Conservation (phyloP, 2,888 invertebrate species). For the Tinea pellionella region DNA sequence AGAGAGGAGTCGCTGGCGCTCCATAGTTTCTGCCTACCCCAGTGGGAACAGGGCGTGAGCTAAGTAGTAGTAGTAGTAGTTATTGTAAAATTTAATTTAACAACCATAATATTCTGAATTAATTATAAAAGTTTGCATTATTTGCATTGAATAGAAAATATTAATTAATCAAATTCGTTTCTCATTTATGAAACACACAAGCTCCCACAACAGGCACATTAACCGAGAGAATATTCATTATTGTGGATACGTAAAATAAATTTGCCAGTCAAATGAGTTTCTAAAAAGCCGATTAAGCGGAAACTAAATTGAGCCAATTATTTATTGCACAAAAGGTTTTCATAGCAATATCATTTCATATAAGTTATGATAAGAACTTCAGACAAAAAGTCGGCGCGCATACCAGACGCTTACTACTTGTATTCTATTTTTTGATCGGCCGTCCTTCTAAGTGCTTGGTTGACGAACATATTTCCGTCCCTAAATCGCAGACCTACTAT, state of each 20-base stretch:
- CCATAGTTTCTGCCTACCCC: too few relatives aligned
- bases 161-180: neutral
- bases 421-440: too few relatives aligned
- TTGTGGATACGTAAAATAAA: slow-evolving; percentile 44
- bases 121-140: neutral
- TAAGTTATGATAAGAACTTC: too few relatives aligned
- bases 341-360: neutral
- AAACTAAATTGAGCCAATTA: slow-evolving; percentile 64
- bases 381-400: too few relatives aligned
- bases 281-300: slow-evolving; percentile 67
- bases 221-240: slow-evolving; percentile 38
- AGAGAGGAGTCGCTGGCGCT: too few relatives aligned
- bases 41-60: too few relatives aligned
- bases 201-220: slow-evolving; percentile 24
- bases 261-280: slow-evolving; percentile 64
- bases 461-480: too few relatives aligned
- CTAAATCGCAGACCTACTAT: too few relatives aligned
- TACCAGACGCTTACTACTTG: too few relatives aligned
- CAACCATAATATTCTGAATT: neutral
- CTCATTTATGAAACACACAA: slow-evolving; percentile 11
- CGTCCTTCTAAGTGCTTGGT: too few relatives aligned
- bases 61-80: too few relatives aligned
- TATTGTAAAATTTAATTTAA: neutral
- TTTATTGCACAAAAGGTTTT: slow-evolving; percentile 35
- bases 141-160: neutral